Conservation (phyloP, 2,888 invertebrate genomes). For the Lycophotia porphyrea region DNA sequence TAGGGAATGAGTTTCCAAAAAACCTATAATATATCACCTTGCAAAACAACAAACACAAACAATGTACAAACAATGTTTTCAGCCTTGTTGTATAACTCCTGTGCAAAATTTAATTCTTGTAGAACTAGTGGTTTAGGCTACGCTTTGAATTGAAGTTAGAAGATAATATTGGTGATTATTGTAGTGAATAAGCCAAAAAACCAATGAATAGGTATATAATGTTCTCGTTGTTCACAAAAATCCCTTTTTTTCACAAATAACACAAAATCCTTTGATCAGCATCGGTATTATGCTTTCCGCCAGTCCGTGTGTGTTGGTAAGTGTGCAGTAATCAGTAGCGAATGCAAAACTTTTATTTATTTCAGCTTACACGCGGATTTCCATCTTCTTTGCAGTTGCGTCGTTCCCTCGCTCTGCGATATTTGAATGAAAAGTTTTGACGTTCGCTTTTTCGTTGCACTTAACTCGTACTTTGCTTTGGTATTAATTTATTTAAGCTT, state of each 20-base stretch:
- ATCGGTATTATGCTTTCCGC: slow-evolving; percentile 9
- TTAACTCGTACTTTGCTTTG: not conserved
- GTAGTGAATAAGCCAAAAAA: too few relatives aligned
- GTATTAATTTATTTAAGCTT: not conserved
- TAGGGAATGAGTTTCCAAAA: too few relatives aligned
- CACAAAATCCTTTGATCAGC: not conserved
- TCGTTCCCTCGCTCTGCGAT: slow-evolving; percentile 1
- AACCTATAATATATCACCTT: too few relatives aligned
- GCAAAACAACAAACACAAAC: too few relatives aligned
- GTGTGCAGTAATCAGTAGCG: slow-evolving; percentile 45
- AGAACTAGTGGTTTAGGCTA: too few relatives aligned
- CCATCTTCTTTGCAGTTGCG: slow-evolving; percentile 13
- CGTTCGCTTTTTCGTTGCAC: slow-evolving; percentile 6
- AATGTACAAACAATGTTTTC: too few relatives aligned
- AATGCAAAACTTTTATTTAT: slow-evolving; percentile 57
- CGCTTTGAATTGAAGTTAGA: too few relatives aligned
- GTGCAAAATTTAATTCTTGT: too few relatives aligned
- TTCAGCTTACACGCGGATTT: slow-evolving; percentile 36
- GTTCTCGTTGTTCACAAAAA: not conserved
- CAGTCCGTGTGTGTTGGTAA: slow-evolving; percentile 6
- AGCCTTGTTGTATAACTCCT: too few relatives aligned
- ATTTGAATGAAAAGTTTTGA: slow-evolving; percentile 31
- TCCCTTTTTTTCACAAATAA: not conserved
- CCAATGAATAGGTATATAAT: not conserved
- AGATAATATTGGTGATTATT: too few relatives aligned